Evolutionary conservation across 2,888 invertebrate genomes (phyloP), one percentile per base, ranked within the genome.

Genomic region (Cryptops parisi): DNA sequence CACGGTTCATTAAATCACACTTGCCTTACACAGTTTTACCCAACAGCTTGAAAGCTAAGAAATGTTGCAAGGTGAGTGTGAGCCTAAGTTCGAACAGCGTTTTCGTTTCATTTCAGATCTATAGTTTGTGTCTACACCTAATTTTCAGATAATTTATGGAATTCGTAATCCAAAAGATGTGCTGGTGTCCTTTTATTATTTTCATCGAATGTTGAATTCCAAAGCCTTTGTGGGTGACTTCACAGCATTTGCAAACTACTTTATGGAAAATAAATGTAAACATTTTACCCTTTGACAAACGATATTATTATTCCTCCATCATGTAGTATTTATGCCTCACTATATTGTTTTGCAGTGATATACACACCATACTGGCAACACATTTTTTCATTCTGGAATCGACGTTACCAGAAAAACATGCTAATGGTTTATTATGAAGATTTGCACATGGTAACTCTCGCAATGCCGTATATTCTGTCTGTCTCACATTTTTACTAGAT

Each of bases 321-420:
- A 33, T 33, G 6, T 33, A 9, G 33, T 6, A 6, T 33, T 33
- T 33, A 9, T 33, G 9, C 33, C 15, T 33, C 33, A 15, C 15
- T 33, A 15, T 33, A 9, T 33, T 22, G 12, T 39, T n/a, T 49
- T 40, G 12, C 39, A 51, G 51, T 51, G 2, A 43, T 51, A 22
- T 51, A 24, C 19, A 43, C 43, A 43, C 51, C 51, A 3, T 51
- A 51, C 44, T 51, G 51, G 51, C 41, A 51, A 24, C 43, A 51
- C 27, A 21, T 51, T 9, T 43, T 51, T 17, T 51, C 51, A 1
- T 51, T 43, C 21, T 51, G 51, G 51, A 17, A 44, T 15, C 23
- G 24, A 2, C 41, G 51, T 33, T 4, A 41, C 25, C 43, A 51
- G 26, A 25, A 22, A n/a, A 51, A 51, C 43, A 51, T 51, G 17